Percentiles rank a stretch among this genome's conserved stretches.
These are phyloP conservation scores for Carposina sasakii DNA, from an alignment of 1,140 invertebrate species.

Conservation along the genomic window DNA sequence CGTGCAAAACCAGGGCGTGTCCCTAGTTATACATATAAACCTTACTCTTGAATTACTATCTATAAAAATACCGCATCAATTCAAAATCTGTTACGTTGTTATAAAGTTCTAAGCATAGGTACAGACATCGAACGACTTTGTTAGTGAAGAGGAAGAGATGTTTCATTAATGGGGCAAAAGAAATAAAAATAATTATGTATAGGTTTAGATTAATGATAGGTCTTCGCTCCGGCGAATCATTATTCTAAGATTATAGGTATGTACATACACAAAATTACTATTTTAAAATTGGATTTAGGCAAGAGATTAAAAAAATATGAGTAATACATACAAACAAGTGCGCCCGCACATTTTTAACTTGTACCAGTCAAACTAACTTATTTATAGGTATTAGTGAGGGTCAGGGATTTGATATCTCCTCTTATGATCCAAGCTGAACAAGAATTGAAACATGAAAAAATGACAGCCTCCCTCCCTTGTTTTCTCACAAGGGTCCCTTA, in stretches of 20 bases:
- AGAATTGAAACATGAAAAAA: too few species aligned
- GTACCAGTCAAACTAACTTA: too few species aligned
- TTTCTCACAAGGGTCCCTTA: too few species aligned
- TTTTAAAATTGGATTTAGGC: background rate
- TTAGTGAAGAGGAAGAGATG: too few species aligned
- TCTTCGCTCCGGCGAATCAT: background rate
- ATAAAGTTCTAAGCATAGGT: too few species aligned
- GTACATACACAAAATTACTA: background rate
- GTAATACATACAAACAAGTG: conserved; percentile 49
- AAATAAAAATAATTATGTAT: background rate
- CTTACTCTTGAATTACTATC: background rate
- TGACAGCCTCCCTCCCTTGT: too few species aligned
- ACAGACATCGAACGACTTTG: too few species aligned
- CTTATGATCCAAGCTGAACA: too few species aligned
- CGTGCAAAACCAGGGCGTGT: background rate
- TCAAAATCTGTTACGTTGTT: too few species aligned
- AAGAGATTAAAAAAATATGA: background rate
- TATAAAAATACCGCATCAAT: background rate
- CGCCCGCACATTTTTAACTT: conserved; percentile 60
- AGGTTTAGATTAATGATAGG: background rate
- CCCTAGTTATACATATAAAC: background rate
- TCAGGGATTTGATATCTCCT: too few species aligned
- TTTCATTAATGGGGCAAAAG: too few species aligned
- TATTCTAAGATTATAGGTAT: background rate
- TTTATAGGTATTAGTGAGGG: too few species aligned